Evolutionary conservation across 2,888 invertebrate genomes (phyloP).

Genomic region (Phytoseiulus persimilis): DNA sequence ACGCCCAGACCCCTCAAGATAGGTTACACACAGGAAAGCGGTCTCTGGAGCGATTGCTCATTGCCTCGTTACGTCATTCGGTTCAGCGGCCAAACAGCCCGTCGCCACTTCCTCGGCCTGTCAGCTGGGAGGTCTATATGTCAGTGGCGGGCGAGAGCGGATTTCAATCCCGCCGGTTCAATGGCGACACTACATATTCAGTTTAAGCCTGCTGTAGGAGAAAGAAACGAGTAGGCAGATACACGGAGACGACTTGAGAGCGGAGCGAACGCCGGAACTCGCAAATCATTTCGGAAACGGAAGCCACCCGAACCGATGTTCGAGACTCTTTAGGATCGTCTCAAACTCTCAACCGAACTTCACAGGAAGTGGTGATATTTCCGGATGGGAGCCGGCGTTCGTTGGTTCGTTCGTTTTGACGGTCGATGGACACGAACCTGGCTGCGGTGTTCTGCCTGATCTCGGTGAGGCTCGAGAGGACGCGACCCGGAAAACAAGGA

Average conservation of each 20-base stretch:
- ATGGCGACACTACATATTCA: neutral
- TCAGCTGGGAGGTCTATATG: neutral
- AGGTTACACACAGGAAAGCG: neutral
- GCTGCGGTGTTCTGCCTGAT: no score
- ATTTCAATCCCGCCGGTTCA: neutral
- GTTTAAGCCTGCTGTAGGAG: neutral
- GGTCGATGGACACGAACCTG: no score
- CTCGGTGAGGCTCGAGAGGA: no score
- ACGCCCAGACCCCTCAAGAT: neutral
- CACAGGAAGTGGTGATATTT: neutral
- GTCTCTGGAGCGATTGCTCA: neutral
- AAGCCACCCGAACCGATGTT: neutral
- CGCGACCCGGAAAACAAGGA: no score
- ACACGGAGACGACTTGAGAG: neutral
- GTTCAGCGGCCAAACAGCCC: neutral
- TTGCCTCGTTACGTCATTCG: neutral
- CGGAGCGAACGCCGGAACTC: neutral
- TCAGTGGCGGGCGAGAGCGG: neutral
- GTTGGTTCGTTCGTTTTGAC: neutral
- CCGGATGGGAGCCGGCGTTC: neutral
- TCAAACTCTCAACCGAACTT: neutral
- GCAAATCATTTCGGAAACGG: slow-evolving; percentile 5
- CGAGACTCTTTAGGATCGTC: neutral
- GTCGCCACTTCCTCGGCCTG: neutral
- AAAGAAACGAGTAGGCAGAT: neutral